A percentile compares a stretch with the other conserved stretches of the same genome.
phyloP scores from a whole-genome alignment of 2,797 vertebrate species.

The Pipistrellus nathusii region DNA sequence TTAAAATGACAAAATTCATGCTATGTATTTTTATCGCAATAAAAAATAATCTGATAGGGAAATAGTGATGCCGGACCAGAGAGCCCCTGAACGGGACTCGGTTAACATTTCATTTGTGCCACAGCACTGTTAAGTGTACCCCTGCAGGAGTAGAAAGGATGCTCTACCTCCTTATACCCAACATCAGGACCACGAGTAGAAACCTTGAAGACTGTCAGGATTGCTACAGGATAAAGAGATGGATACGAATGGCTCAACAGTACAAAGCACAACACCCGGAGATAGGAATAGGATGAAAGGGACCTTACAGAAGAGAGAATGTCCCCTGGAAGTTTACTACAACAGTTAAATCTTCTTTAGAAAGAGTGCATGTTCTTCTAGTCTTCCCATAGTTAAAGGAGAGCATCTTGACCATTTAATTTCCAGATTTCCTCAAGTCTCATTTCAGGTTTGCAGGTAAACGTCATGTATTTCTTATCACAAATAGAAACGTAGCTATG shows the following conservation, averaged over 20 bases:
- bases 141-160: neutral
- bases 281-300: neutral
- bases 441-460: conserved; percentile 54
- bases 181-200: neutral
- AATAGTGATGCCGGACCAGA: neutral
- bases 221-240: neutral
- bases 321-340: neutral
- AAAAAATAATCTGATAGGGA: neutral
- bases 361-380: neutral
- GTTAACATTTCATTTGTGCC: neutral
- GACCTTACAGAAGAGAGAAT: neutral
- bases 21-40: neutral
- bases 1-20: neutral
- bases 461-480: conserved; percentile 21
- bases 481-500: neutral
- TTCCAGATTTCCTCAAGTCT: neutral
- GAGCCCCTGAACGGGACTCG: neutral
- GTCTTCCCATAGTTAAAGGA: conserved; percentile 15
- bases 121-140: neutral
- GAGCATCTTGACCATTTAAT: conserved; percentile 58
- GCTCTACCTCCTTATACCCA: neutral
- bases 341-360: conserved; percentile 43
- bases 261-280: neutral
- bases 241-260: neutral
- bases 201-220: neutral